Evolutionary conservation across 2,888 invertebrate genomes (phyloP), one percentile per base, ranked within the genome.

Genomic region (Mythimna vitellina): DNA sequence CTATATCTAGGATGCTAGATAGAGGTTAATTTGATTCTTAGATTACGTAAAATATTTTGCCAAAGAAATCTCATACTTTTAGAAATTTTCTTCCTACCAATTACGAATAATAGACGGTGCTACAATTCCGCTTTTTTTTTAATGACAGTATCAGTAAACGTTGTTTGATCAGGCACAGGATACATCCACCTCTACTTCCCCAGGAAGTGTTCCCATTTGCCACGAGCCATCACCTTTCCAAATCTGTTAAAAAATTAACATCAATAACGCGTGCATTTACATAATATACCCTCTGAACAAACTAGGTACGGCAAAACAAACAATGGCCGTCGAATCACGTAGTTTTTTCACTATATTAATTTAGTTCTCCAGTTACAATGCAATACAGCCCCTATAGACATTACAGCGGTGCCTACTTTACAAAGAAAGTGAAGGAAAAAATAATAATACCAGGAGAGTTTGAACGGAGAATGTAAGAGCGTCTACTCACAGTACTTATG

Each of bases 201-300:
- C 87, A 91, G 90, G 89, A 89, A 90, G 84, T 83, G 88, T 87
- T 86, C 84, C 91, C 92, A 91, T 93, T 94, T 92, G 94, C 93
- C 95, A 95, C 95, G 95, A 95, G 95, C 94, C 94, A 88, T 77
- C 89, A 85, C 89, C 86, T 87, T 88, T 92, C 90, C 89, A 90
- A 92, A 93, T 92, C 90, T 88, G 88, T 90, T 35, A 90, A 93
- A 94, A 95, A 93, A 91, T 87, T 87, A 86, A 92, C 91, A 89
- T 88, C 89, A 89, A 91, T 90, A 90, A 90, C 76, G 78, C 90
- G 91, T 88, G 91, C 92, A 96, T 95, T 95, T 95, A 96, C 95
- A 96, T 95, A 95, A 94, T 93, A 92, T 92, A 93, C 95, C 94
- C 89, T 91, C 86, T 92, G 86, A 92, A 90, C 92, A 95, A 96